These are phyloP conservation scores for Otocyon megalotis DNA, from an alignment of 2,113 vertebrate species.

Conservation along the genomic window DNA sequence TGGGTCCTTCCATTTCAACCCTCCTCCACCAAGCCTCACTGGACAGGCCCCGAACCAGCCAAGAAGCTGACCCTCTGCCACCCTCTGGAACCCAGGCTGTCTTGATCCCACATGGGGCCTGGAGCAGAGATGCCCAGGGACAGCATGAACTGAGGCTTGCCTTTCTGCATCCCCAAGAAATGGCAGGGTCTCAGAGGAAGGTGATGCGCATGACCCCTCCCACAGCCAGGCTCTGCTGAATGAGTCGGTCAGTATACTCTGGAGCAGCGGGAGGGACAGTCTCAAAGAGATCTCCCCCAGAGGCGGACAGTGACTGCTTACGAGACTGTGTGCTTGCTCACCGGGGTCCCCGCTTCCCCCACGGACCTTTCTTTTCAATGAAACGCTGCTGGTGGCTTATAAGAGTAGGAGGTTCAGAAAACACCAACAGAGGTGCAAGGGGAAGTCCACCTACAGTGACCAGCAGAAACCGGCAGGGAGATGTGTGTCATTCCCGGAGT, in stretches of 20 bases:
- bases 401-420: neutral
- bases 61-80: neutral
- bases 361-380: neutral
- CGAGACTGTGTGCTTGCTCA: neutral
- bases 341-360: neutral
- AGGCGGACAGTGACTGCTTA: neutral
- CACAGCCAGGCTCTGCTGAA: neutral
- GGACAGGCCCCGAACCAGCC: neutral
- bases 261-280: neutral
- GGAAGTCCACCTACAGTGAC: neutral
- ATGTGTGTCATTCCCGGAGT: rapidly evolving
- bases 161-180: neutral
- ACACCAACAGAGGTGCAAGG: neutral
- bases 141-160: neutral
- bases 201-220: rapidly evolving
- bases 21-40: neutral
- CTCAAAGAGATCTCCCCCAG: slow-evolving; percentile 21
- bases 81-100: neutral
- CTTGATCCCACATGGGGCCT: neutral
- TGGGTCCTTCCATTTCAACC: neutral
- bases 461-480: neutral
- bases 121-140: neutral
- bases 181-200: neutral
- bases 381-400: neutral
- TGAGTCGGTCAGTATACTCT: neutral